Conservation (phyloP, 2,888 invertebrate genomes). For the Stratiomys singularior region DNA sequence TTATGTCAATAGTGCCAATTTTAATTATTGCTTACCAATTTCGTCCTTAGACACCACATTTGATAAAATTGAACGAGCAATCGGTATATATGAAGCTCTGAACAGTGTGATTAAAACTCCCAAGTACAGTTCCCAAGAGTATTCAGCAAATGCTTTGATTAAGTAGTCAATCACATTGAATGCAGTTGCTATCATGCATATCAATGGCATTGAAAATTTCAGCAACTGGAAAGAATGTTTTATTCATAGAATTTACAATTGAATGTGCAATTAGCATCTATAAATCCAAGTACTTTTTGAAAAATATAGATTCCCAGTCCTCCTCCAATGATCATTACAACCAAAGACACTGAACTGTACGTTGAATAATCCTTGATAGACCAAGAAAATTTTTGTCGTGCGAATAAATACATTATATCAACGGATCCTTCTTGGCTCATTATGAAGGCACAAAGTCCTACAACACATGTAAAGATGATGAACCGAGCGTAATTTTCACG, state of each 20-base stretch:
- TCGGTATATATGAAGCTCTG: slow-evolving; percentile 62
- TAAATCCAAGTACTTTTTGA: slow-evolving; percentile 67
- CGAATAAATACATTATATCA: slow-evolving; percentile 72
- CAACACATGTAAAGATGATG: slow-evolving; percentile 59
- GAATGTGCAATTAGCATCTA: no score
- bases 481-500: slow-evolving; percentile 59
- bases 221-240: no score
- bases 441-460: background rate
- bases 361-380: slow-evolving; percentile 71
- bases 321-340: slow-evolving; percentile 69
- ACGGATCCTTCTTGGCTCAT: slow-evolving; percentile 54
- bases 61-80: slow-evolving; percentile 58
- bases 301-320: slow-evolving; percentile 70
- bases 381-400: slow-evolving; percentile 75
- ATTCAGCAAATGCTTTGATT: slow-evolving; percentile 58
- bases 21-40: background rate
- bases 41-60: background rate
- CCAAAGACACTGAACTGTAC: slow-evolving; percentile 68
- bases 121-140: slow-evolving; percentile 56
- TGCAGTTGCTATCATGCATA: slow-evolving; percentile 59
- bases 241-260: no score
- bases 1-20: background rate
- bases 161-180: slow-evolving; percentile 54
- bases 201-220: background rate
- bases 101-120: slow-evolving; percentile 60